These are phyloP conservation scores for Platycnemis pennipes DNA, from an alignment of 2,888 invertebrate genomes.

Conservation along the genomic window DNA sequence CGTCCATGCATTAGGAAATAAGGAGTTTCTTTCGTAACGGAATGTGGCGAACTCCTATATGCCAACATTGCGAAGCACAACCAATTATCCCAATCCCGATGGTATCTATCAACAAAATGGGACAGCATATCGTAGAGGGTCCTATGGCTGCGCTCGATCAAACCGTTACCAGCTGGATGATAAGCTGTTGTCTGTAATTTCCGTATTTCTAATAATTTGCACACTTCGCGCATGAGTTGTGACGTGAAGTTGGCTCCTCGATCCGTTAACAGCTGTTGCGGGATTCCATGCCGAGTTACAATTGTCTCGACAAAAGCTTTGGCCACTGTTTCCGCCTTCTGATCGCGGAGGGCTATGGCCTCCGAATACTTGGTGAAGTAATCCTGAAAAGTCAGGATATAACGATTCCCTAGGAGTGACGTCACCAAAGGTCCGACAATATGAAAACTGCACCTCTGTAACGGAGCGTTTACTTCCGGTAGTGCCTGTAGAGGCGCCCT, in stretches of 20 bases:
- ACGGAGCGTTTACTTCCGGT: neutral
- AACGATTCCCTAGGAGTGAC: constrained; percentile 69
- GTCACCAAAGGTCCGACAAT: neutral
- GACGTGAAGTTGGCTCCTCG: constrained; percentile 75
- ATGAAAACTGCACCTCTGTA: constrained; percentile 21
- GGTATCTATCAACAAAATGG: neutral
- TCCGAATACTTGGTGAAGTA: constrained; percentile 72
- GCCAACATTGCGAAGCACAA: neutral
- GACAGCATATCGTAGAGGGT: constrained; percentile 71
- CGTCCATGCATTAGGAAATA: neutral
- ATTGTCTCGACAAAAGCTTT: constrained; percentile 71
- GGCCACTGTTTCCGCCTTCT: constrained; percentile 72
- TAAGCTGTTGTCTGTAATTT: constrained; percentile 74
- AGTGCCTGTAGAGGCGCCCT: neutral
- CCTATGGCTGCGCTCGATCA: constrained; percentile 75
- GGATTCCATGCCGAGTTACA: neutral
- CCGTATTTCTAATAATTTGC: constrained; percentile 73
- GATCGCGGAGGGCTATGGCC: constrained; percentile 73
- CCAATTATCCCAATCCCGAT: constrained; percentile 19
- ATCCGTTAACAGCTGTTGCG: too few species aligned
- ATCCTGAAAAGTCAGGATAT: constrained; percentile 73
- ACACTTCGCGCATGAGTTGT: constrained; percentile 73
- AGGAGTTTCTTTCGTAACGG: neutral
- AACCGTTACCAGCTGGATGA: constrained; percentile 75
- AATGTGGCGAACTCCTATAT: neutral